Conservation (phyloP, 2,888 invertebrate species). For the Hyposoter dolosus region DNA sequence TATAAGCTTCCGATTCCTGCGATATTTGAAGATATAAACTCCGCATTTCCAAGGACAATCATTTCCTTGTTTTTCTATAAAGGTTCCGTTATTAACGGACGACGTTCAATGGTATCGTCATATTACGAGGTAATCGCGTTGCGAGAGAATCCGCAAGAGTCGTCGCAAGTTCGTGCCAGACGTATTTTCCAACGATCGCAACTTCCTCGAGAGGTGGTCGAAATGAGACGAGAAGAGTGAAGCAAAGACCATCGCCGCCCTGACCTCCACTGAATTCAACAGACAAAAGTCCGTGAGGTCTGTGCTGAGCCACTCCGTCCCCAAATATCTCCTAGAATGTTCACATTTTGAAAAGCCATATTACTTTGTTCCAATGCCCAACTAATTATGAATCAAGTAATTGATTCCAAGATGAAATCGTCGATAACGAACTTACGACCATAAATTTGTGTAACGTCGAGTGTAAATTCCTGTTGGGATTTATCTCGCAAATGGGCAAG, state of each 20-base stretch:
- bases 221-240: constrained; percentile 93
- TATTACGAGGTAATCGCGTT: constrained; percentile 90
- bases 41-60: background rate
- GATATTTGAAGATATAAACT: constrained; percentile 4
- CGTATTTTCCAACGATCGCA: constrained; percentile 94
- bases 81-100: constrained; percentile 87
- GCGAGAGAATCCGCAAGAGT: constrained; percentile 90
- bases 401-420: background rate
- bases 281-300: constrained; percentile 92
- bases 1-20: background rate
- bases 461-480: constrained; percentile 94
- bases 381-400: no score
- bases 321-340: constrained; percentile 91
- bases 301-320: constrained; percentile 93
- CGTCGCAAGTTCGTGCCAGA: constrained; percentile 93
- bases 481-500: constrained; percentile 95
- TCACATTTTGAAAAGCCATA: no score
- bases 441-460: constrained; percentile 95
- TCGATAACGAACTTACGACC: constrained; percentile 86
- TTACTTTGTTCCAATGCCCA: no score
- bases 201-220: constrained; percentile 94
- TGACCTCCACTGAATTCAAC: constrained; percentile 89
- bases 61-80: constrained; percentile 22
- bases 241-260: constrained; percentile 91
- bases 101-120: constrained; percentile 93